Evolutionary conservation across 2,113 vertebrate species (phyloP).

Genomic region (Ptilorrhoa leucosticta): DNA sequence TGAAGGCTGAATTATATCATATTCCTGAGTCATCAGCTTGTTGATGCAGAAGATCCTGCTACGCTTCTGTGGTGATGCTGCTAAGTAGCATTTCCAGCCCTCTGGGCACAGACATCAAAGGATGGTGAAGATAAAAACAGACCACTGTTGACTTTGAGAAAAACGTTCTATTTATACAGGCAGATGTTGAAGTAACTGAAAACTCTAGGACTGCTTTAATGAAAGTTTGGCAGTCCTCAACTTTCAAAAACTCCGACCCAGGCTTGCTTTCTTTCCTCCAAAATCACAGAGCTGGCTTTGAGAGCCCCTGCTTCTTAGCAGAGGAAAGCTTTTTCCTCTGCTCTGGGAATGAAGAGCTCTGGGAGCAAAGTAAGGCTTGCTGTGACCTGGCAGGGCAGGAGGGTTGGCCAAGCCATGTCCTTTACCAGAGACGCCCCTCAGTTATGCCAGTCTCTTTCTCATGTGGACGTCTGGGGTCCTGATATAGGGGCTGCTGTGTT

Average conservation of each 20-base stretch:
- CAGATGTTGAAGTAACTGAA: constrained; percentile 5
- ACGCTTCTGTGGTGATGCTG: background rate
- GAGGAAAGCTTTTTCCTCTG: background rate
- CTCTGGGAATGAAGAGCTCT: background rate
- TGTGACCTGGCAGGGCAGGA: background rate
- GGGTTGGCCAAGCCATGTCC: background rate
- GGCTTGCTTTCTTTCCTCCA: background rate
- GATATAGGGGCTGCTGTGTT: background rate
- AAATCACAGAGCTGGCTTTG: background rate
- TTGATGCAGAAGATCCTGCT: constrained; percentile 31
- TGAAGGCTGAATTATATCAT: background rate
- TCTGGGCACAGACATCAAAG: constrained; percentile 43
- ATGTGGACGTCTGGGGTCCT: accelerated
- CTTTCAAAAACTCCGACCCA: background rate
- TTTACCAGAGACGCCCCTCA: background rate
- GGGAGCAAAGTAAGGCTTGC: background rate
- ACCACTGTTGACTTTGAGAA: constrained; percentile 24
- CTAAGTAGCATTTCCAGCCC: constrained; percentile 33
- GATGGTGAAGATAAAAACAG: background rate
- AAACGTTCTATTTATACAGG: constrained; percentile 7
- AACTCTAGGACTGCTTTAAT: background rate
- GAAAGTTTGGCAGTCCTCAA: background rate
- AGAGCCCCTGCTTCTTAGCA: background rate
- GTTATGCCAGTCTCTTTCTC: background rate
- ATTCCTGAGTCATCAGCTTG: constrained; percentile 21